Percentiles rank a stretch among this genome's conserved stretches.
Conservation (phyloP, 2,113 vertebrate species). For the Arizona elegans region DNA sequence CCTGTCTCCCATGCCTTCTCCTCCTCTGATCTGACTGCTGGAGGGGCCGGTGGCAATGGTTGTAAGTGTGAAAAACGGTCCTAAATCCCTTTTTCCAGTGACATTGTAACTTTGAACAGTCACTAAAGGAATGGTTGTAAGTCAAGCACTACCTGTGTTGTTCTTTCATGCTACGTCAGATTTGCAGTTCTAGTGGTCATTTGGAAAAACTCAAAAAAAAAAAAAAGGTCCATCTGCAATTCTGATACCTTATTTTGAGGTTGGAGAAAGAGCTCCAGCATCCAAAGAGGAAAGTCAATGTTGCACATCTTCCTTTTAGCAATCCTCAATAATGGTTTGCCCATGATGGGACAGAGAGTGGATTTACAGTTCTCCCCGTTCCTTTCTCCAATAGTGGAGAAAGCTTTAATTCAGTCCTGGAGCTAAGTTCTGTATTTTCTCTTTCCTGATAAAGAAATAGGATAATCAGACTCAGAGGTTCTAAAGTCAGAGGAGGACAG, state of each 20-base stretch:
- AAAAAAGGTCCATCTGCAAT: background rate
- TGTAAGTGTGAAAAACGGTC: background rate
- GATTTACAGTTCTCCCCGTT: background rate
- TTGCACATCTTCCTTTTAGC: background rate
- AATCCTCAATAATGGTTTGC: background rate
- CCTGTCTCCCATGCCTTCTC: no score
- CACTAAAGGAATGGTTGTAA: background rate
- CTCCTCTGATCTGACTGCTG: no score
- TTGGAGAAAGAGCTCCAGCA: background rate
- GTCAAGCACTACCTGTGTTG: background rate
- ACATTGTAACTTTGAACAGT: background rate
- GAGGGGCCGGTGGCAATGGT: background rate
- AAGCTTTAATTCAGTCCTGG: background rate
- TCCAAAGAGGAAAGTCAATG: background rate
- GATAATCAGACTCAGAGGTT: background rate
- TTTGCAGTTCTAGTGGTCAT: background rate
- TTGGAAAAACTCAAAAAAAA: background rate
- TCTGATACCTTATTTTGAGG: background rate
- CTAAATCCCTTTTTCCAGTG: background rate
- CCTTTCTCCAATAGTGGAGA: background rate
- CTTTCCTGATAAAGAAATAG: background rate
- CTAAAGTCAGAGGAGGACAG: background rate
- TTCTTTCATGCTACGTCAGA: background rate
- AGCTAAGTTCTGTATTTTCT: background rate
- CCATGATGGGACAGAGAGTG: background rate